These are phyloP conservation scores for Alloscopus bannaensis DNA, from an alignment of 2,888 invertebrate species.

Conservation along the genomic window DNA sequence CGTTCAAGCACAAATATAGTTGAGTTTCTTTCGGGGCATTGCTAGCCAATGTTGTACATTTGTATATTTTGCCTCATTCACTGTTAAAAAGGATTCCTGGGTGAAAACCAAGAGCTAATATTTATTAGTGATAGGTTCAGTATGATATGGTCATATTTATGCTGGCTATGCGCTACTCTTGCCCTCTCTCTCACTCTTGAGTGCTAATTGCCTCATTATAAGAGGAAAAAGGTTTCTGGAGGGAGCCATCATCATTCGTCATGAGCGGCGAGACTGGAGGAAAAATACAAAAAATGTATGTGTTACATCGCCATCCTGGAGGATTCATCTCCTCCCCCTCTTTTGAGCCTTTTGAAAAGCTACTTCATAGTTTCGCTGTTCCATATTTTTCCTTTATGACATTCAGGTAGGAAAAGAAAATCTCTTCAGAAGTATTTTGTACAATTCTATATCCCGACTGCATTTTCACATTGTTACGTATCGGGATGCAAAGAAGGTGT, in stretches of 20 bases:
- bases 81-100: too few relatives aligned
- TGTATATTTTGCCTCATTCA: too few relatives aligned
- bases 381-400: slow-evolving; percentile 15
- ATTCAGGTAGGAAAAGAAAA: too few relatives aligned
- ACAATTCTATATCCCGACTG: slow-evolving; percentile 9
- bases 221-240: slow-evolving; percentile 22
- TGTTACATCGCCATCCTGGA: slow-evolving; percentile 5
- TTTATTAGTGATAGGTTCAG: neutral
- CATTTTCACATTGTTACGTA: neutral
- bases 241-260: slow-evolving; percentile 46
- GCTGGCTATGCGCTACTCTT: slow-evolving; percentile 52
- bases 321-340: slow-evolving; percentile 45
- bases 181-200: too few relatives aligned
- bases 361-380: slow-evolving; percentile 20
- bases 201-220: slow-evolving; percentile 73
- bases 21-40: too few relatives aligned
- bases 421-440: too few relatives aligned
- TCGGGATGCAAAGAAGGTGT: neutral
- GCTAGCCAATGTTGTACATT: too few relatives aligned
- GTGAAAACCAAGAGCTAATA: neutral
- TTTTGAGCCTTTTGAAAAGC: slow-evolving; percentile 16
- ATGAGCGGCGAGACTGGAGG: too few relatives aligned
- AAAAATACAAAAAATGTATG: too few relatives aligned
- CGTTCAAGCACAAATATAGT: too few relatives aligned
- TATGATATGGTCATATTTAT: slow-evolving; percentile 31